Conservation (phyloP, 2,113 vertebrate species). For the Oreochromis niloticus region DNA sequence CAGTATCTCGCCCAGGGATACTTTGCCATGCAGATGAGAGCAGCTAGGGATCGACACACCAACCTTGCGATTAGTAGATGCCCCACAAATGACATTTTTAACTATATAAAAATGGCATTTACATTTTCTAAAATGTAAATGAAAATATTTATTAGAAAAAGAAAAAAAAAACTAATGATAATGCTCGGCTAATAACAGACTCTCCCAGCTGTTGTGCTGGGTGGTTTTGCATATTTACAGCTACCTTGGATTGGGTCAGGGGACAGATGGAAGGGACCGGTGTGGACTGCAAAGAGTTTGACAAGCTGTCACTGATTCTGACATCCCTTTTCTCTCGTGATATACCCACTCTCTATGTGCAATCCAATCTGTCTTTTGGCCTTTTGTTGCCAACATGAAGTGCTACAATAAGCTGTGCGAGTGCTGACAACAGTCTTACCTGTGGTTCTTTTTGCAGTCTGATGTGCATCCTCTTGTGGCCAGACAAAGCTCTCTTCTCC, state of each 20-base stretch:
- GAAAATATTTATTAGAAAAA: background rate
- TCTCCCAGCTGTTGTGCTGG: conserved; percentile 16
- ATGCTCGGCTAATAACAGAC: background rate
- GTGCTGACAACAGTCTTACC: conserved; percentile 67
- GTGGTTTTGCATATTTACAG: conserved; percentile 27
- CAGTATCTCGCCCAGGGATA: background rate
- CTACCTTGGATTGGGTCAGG: background rate
- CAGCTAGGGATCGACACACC: background rate
- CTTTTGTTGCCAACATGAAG: conserved; percentile 33
- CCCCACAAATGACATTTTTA: background rate
- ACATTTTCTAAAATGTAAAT: background rate
- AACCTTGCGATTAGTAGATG: rapidly evolving
- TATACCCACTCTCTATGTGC: background rate
- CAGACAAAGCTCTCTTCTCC: conserved; percentile 83
- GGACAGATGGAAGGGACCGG: conserved; percentile 25
- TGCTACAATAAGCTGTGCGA: background rate
- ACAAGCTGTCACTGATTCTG: conserved; percentile 41
- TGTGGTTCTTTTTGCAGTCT: conserved; percentile 81
- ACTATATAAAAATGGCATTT: background rate
- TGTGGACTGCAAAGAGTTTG: conserved; percentile 15
- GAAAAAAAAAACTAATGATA: background rate
- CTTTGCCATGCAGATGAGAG: background rate
- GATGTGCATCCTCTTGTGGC: conserved; percentile 78
- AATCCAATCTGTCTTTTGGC: conserved; percentile 44
- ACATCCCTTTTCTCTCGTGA: conserved; percentile 11